These are phyloP conservation scores for Hormaphis cornu DNA, from an alignment of 1,140 invertebrate genomes.

Conservation along the genomic window DNA sequence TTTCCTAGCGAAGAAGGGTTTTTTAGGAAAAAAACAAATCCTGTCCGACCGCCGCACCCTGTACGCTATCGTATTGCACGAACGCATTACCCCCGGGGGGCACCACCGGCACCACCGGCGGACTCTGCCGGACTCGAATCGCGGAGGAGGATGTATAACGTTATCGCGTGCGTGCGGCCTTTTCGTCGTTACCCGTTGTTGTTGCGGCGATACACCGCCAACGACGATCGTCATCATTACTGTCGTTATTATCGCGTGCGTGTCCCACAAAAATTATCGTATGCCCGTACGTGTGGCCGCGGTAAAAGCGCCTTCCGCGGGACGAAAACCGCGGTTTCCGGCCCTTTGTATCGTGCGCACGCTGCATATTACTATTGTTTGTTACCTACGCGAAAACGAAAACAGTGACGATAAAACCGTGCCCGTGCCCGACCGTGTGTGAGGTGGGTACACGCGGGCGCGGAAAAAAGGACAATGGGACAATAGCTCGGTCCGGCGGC, in stretches of 20 bases:
- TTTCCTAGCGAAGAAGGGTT: no score
- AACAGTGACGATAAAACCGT: background rate
- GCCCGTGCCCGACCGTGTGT: background rate
- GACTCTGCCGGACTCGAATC: background rate
- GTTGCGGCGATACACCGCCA: no score
- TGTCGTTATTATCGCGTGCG: background rate
- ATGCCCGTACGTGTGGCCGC: background rate
- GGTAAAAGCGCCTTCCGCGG: slow-evolving; percentile 11
- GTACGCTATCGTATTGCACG: no score
- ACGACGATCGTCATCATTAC: background rate
- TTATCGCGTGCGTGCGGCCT: slow-evolving; percentile 8
- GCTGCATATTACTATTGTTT: no score
- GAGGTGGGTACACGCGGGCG: background rate
- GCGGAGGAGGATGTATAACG: no score
- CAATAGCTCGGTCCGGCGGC: background rate
- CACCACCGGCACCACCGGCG: no score
- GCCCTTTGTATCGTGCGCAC: background rate
- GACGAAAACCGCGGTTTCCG: slow-evolving; percentile 25
- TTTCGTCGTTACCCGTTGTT: background rate
- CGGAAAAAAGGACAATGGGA: slow-evolving; percentile 8
- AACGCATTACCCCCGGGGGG: no score
- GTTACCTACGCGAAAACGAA: no score
- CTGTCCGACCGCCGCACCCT: no score
- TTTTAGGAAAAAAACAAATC: no score
- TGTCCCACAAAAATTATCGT: background rate